Percentiles rank a stretch among this genome's conserved stretches.
Evolutionary conservation across 2,888 invertebrate genomes (phyloP).

Genomic region (Amaurobius ferox): DNA sequence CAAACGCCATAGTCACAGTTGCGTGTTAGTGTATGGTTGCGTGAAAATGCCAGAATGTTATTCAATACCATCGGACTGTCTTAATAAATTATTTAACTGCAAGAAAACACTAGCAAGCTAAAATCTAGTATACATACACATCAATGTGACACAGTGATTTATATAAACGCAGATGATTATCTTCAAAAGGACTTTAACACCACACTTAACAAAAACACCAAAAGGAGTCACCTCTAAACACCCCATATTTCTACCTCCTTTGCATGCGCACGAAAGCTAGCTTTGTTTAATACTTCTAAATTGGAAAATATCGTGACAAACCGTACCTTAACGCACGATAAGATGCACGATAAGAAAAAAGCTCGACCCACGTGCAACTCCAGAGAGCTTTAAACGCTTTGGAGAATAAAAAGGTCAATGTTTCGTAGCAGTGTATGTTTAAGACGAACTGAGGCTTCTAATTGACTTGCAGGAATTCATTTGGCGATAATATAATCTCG

Average conservation of each 20-base stretch:
- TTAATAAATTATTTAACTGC: too few relatives aligned
- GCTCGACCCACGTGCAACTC: neutral
- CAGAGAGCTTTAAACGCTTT: neutral
- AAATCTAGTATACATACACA: too few relatives aligned
- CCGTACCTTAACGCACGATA: neutral
- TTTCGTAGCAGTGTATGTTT: neutral
- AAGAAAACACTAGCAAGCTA: too few relatives aligned
- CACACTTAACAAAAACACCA: neutral
- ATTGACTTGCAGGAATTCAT: conserved; percentile 7
- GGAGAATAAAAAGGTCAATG: neutral
- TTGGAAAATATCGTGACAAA: conserved; percentile 1
- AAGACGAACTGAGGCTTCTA: neutral
- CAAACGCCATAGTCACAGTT: too few relatives aligned
- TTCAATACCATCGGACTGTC: too few relatives aligned
- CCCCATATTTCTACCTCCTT: conserved; percentile 2
- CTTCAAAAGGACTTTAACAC: neutral
- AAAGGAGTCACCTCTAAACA: conserved; percentile 2
- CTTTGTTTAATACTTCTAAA: neutral
- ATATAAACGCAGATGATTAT: neutral
- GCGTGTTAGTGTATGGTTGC: too few relatives aligned
- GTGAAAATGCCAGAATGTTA: too few relatives aligned
- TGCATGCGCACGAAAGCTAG: neutral
- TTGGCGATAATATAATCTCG: neutral
- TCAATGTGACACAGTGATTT: neutral
- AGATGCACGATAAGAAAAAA: neutral